Base-by-base conservation (phyloP, 2,113 vertebrate species). In the Sphaerodactylus townsendi region DNA sequence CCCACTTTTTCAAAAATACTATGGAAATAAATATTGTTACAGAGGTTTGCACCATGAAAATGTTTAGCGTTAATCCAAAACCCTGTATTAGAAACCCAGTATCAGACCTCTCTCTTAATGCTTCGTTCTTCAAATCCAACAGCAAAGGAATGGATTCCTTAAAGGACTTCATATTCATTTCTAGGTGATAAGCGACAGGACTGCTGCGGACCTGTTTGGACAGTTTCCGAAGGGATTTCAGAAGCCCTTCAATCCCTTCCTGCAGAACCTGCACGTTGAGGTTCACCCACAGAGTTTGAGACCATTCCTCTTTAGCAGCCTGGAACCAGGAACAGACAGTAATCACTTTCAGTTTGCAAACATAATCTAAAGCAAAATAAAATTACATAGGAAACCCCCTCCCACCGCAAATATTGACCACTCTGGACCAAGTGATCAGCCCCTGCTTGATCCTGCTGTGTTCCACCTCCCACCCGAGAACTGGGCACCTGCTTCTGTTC, bases 51-150 rank as follows among this genome's bases (percentile, higher is more conserved):
- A 39, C n/a, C 11, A 62, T 9, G 13, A 11, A 74, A 28, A 28
- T 48, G 28, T 66, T 74, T 66, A 23, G 33, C 71, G 72, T 56
- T 10, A 69, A 5, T 6, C 53, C 53, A 56, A 56, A 56, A 21
- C 53, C 53, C 5, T 21, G 41, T 10, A 48, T 86, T 65, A 37
- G 70, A 82, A 39, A 37, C 69, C 33, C 30, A 77, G 33, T 10
- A 88, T 50, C 95, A 56, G 79, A 99, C 99, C 98, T 98, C 77
- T 98, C 97, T 94, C 98, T 96, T n/a, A 99, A 94, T 7, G 98
- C 98, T 87, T 99, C 97, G 1, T 98, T 97, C 89, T 99, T 99
- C 86, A 99, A 92, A 92, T 99, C 98, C n/a, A 99, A 94, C 46
- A 99, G 93, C 69, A 99, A 94, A 56, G 98, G 98, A 44, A 99